phyloP scores from a whole-genome alignment of 2,888 invertebrate species.

The Linnaemya tessellans region DNA sequence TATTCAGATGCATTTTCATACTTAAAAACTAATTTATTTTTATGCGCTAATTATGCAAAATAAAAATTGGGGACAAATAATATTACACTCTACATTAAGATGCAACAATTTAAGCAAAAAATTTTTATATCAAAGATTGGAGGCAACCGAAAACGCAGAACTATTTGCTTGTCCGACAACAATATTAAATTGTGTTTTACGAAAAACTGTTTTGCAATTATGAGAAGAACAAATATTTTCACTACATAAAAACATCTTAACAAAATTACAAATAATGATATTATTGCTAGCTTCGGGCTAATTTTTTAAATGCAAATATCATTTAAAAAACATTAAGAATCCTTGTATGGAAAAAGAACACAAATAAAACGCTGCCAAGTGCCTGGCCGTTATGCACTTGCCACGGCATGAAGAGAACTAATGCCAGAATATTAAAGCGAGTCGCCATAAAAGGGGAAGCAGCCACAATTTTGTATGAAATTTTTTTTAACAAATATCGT shows the following conservation, averaged over 20 bases:
- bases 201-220: conserved; percentile 43
- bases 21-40: conserved; percentile 67
- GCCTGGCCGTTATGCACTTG: conserved; percentile 27
- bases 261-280: conserved; percentile 70
- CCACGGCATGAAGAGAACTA: background rate
- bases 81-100: conserved; percentile 17
- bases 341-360: conserved; percentile 4
- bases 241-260: conserved; percentile 63
- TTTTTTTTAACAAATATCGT: conserved; percentile 55
- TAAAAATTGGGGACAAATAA: background rate
- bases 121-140: background rate
- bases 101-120: background rate
- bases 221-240: conserved; percentile 48
- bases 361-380: conserved; percentile 8
- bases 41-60: conserved; percentile 56
- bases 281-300: conserved; percentile 57
- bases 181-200: conserved; percentile 23
- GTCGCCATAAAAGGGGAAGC: conserved; percentile 31
- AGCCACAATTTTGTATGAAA: conserved; percentile 26
- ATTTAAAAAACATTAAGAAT: conserved; percentile 55
- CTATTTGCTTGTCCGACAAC: background rate
- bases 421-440: background rate
- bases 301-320: conserved; percentile 67
- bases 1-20: conserved; percentile 29
- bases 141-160: background rate